phyloP scores from a whole-genome alignment of 2,888 invertebrate genomes.

The Volucella inflata region DNA sequence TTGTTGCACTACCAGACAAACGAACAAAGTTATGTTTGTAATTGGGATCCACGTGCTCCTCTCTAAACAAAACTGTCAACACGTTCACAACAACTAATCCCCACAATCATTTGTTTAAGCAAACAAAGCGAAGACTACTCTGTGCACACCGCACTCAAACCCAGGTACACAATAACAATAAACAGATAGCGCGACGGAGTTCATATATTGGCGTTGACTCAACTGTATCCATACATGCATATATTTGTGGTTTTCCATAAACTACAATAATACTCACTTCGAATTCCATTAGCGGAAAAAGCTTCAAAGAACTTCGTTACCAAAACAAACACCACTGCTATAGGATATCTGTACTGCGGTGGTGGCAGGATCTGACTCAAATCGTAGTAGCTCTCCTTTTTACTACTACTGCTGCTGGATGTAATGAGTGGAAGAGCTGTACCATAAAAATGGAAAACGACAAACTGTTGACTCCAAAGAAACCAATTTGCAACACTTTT shows the following conservation, averaged over 20 bases:
- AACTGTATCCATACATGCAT: too few species aligned
- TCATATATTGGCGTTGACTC: too few species aligned
- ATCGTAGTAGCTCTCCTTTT: constrained; percentile 78
- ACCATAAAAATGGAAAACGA: neutral
- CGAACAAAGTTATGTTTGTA: too few species aligned
- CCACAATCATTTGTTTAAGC: neutral
- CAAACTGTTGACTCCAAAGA: too few species aligned
- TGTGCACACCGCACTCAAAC: too few species aligned
- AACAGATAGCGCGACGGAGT: too few species aligned
- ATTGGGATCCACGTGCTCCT: too few species aligned
- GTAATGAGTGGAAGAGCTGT: constrained; percentile 45
- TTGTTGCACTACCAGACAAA: too few species aligned
- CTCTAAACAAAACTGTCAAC: too few species aligned
- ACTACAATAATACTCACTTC: constrained; percentile 80
- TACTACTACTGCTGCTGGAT: neutral
- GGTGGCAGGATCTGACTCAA: constrained; percentile 77
- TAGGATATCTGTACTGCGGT: constrained; percentile 80
- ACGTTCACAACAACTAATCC: too few species aligned
- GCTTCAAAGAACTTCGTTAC: constrained; percentile 83
- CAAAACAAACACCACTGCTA: constrained; percentile 82
- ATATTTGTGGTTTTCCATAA: neutral
- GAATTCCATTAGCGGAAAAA: constrained; percentile 83
- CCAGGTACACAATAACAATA: too few species aligned
- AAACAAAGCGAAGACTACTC: too few species aligned
- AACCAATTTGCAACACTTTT: neutral